Evolutionary conservation across 2,113 vertebrate genomes (phyloP).

Genomic region (Cyphomyrus plagiostoma): DNA sequence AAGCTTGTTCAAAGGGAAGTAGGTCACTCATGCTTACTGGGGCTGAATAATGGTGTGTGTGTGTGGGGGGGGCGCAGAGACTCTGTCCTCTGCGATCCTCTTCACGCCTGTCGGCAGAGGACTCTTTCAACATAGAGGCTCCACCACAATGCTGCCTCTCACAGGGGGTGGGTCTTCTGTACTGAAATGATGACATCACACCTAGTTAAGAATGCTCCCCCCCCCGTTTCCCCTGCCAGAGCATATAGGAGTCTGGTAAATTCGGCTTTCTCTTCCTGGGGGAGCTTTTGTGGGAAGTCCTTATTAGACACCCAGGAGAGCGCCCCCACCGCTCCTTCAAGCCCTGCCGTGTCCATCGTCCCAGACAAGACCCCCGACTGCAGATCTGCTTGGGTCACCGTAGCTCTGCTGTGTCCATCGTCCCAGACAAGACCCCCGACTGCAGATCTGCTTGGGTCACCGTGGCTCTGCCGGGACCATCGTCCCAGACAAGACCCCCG

Average conservation of each 20-base stretch:
- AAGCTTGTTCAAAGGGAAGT: conserved; percentile 19
- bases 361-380: background rate
- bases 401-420: background rate
- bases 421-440: background rate
- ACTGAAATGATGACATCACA: background rate
- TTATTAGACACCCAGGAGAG: background rate
- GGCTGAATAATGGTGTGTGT: conserved; percentile 1
- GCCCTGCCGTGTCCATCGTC: background rate
- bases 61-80: background rate
- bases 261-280: background rate
- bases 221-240: background rate
- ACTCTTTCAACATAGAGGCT: background rate
- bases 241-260: background rate
- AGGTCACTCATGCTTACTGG: conserved; percentile 21
- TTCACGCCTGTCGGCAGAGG: background rate
- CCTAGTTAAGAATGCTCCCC: background rate
- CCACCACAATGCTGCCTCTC: background rate
- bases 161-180: background rate
- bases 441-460: background rate
- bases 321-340: background rate
- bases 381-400: background rate
- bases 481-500: background rate
- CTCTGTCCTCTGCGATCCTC: background rate
- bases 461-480: background rate
- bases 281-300: background rate